A percentile compares a stretch with the other conserved stretches of the same genome.
Conservation (phyloP, 1,140 invertebrate genomes). For the Cheumatopsyche charites region DNA sequence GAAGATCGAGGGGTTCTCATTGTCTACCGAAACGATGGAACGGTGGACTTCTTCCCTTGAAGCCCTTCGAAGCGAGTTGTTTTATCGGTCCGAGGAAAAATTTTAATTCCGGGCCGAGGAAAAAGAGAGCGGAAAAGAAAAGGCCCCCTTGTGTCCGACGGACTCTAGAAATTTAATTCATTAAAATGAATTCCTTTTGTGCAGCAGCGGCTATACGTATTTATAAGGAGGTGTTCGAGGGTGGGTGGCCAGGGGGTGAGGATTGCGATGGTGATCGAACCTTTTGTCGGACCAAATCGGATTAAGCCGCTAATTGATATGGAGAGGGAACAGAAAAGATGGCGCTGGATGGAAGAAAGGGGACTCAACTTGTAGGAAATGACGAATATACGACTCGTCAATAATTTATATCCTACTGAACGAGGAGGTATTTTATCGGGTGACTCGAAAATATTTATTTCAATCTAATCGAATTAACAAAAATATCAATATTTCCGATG, state of each 20-base stretch:
- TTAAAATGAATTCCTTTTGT: constrained; percentile 49
- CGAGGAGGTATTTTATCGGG: too few relatives aligned
- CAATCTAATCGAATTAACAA: too few relatives aligned
- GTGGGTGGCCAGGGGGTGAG: background rate
- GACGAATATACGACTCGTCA: constrained; percentile 17
- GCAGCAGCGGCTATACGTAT: constrained; percentile 26
- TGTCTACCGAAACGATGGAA: background rate
- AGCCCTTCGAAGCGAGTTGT: constrained; percentile 36
- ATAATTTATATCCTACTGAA: too few relatives aligned
- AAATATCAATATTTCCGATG: too few relatives aligned
- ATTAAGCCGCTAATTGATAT: constrained; percentile 49
- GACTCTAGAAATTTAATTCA: constrained; percentile 48
- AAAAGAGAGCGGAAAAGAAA: constrained; percentile 4
- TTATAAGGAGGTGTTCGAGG: too few relatives aligned
- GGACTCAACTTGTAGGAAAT: background rate
- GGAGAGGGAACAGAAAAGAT: constrained; percentile 35
- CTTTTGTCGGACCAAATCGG: constrained; percentile 46
- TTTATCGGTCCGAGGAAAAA: constrained; percentile 30
- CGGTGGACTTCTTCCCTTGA: background rate
- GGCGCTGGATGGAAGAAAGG: constrained; percentile 4
- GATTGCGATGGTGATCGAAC: constrained; percentile 46
- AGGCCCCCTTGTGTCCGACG: constrained; percentile 20
- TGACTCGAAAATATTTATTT: too few relatives aligned
- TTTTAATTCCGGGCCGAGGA: constrained; percentile 29
- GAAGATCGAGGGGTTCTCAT: background rate